Evolutionary conservation across 2,797 vertebrate species (phyloP).

Genomic region (Hipposideros larvatus): DNA sequence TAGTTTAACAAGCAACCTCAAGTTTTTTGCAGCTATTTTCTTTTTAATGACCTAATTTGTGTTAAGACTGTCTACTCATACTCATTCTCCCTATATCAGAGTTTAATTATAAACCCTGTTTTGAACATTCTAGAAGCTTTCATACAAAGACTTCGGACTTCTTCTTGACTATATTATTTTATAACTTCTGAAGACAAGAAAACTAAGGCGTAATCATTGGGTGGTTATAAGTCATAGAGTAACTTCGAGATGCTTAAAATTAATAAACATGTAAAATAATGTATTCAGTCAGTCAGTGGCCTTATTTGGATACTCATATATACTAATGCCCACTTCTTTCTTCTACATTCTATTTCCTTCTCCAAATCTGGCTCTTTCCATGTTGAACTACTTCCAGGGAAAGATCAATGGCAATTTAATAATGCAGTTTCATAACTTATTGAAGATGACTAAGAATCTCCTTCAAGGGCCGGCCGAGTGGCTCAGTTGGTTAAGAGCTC

Average conservation of each 20-base stretch:
- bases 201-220: neutral
- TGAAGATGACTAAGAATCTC: neutral
- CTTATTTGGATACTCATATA: neutral
- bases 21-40: constrained; percentile 45
- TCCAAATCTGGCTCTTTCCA: neutral
- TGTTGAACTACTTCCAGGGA: neutral
- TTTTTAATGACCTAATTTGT: constrained; percentile 55
- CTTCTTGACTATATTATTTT: neutral
- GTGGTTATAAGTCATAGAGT: neutral
- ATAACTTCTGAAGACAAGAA: neutral
- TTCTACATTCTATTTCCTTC: neutral
- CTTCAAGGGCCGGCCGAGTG: neutral
- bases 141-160: neutral
- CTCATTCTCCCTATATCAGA: constrained; percentile 34
- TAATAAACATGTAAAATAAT: neutral
- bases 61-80: neutral
- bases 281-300: neutral
- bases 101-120: neutral
- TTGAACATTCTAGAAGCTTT: neutral
- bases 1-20: constrained; percentile 36
- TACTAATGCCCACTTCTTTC: neutral
- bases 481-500: no score
- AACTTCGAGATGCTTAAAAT: neutral
- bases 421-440: neutral
- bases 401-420: neutral